Base-by-base conservation (phyloP, 2,888 invertebrate genomes). In the Fragum whitleyi region DNA sequence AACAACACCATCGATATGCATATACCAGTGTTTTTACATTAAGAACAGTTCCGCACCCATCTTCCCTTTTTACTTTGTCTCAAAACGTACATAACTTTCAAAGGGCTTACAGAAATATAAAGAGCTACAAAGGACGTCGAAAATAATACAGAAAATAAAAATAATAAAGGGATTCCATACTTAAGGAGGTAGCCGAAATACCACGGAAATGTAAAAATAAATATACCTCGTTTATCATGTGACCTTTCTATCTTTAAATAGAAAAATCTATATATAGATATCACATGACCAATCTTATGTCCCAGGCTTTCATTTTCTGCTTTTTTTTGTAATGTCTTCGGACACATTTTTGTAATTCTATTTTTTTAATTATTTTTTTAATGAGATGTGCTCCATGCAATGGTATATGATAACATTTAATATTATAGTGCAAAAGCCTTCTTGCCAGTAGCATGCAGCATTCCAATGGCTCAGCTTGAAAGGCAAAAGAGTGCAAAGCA, bases 171-270 rank as follows among this genome's bases (percentile, higher is more conserved):
- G 79, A 79, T 83, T 79, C 83, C 79, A 74, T 74, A 39, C 29
- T 26, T 65, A 36, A 53, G 77, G 84, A 85, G 84, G 84, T 85
- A 85, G 84, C 81, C 84, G 67, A 83, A 78, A 65, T 77, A 71
- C 74, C 77, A 79, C 32, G 61, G 68, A 77, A 77, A 68, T 70
- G 68, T 57, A 69, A 77, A 76, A 77, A 84, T 80, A 82, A 82
- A 78, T 79, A 74, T 75, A 75, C 26, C 55, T 68, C 47, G 47
- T 47, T 47, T 53, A 75, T 47, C 75, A 75, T 75, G 75, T 59
- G 75, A 75, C 69, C 28, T 73, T 51, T 65, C 42, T 42, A 26
- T 42, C 42, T 23, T 51, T 36, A 82, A 82, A 82, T 83, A 83
- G 83, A 69, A 65, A 61, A 53, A 77, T 29, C 83, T 79, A 79